phyloP scores from a whole-genome alignment of 2,888 invertebrate species.

The Myathropa florea region DNA sequence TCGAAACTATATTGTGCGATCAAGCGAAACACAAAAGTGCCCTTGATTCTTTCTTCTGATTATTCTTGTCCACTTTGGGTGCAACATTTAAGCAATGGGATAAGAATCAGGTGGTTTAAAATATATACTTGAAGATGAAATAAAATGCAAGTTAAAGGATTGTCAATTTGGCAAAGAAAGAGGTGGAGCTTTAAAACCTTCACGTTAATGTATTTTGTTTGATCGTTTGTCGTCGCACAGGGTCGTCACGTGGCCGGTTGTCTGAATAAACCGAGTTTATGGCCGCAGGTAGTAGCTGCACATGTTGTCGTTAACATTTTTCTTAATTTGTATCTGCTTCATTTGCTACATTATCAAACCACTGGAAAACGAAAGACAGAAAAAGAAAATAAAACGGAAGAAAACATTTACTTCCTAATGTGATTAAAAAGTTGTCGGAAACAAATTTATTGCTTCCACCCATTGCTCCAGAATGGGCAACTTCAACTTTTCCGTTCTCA shows the following conservation, averaged over 20 bases:
- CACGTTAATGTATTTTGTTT: too few species aligned
- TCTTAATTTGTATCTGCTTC: conserved; percentile 44
- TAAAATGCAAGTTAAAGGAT: too few species aligned
- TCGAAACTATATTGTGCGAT: conserved; percentile 34
- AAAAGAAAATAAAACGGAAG: background rate
- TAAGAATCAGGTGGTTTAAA: too few species aligned
- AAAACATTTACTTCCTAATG: conserved; percentile 40
- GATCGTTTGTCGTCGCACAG: background rate
- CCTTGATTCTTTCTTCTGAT: too few species aligned
- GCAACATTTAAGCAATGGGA: too few species aligned
- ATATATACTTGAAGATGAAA: too few species aligned
- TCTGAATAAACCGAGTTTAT: background rate
- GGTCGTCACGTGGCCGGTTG: background rate
- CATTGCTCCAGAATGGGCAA: conserved; percentile 30
- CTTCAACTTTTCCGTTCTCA: conserved; percentile 41
- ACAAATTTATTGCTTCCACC: conserved; percentile 54
- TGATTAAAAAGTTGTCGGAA: conserved; percentile 60
- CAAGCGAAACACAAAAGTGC: conserved; percentile 25
- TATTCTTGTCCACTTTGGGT: too few species aligned
- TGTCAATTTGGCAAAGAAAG: too few species aligned
- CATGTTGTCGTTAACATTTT: background rate
- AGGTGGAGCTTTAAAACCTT: too few species aligned
- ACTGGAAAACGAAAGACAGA: background rate
- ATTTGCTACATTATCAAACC: conserved; percentile 7
- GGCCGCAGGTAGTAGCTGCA: background rate